Evolutionary conservation across 2,113 vertebrate genomes (phyloP).

Genomic region (Oncorhynchus kisutch): DNA sequence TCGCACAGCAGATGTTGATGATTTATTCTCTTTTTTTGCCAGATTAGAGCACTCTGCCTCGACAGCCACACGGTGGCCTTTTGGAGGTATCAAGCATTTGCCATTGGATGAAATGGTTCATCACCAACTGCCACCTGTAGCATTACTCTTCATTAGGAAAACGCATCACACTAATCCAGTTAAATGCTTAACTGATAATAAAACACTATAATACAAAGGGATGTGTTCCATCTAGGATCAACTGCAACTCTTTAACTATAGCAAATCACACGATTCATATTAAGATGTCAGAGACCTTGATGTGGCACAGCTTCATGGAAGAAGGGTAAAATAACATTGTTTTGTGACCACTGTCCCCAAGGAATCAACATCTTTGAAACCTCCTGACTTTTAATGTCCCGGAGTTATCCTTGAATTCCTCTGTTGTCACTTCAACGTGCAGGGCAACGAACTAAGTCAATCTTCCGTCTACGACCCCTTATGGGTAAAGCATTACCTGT

Average conservation of each 20-base stretch:
- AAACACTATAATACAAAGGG: not conserved
- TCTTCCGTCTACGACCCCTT: slow-evolving; percentile 26
- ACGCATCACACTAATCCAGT: not conserved
- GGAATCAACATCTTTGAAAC: slow-evolving; percentile 16
- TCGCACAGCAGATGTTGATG: slow-evolving; percentile 16
- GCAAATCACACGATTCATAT: not conserved
- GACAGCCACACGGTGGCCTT: slow-evolving; percentile 29
- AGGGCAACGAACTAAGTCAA: slow-evolving; percentile 13
- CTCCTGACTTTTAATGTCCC: slow-evolving; percentile 12
- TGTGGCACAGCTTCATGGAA: not conserved
- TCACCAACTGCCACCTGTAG: slow-evolving; percentile 26
- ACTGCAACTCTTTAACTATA: slow-evolving; percentile 5
- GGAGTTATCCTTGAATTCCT: slow-evolving; percentile 21
- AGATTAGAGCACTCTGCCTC: slow-evolving; percentile 46
- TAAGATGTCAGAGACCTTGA: not conserved
- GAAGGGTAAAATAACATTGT: not conserved
- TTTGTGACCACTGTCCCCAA: slow-evolving; percentile 2
- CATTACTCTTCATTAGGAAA: slow-evolving; percentile 21
- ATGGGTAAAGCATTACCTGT: slow-evolving; percentile 27
- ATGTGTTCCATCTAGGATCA: not conserved
- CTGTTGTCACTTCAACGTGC: slow-evolving; percentile 5
- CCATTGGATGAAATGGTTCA: slow-evolving; percentile 31
- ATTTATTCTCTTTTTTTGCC: slow-evolving; percentile 21
- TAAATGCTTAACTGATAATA: not conserved
- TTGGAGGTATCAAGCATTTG: slow-evolving; percentile 27